A percentile compares a stretch with the other conserved stretches of the same genome.
Conservation (phyloP, 2,113 vertebrate genomes). For the Pomatostomus ruficeps region DNA sequence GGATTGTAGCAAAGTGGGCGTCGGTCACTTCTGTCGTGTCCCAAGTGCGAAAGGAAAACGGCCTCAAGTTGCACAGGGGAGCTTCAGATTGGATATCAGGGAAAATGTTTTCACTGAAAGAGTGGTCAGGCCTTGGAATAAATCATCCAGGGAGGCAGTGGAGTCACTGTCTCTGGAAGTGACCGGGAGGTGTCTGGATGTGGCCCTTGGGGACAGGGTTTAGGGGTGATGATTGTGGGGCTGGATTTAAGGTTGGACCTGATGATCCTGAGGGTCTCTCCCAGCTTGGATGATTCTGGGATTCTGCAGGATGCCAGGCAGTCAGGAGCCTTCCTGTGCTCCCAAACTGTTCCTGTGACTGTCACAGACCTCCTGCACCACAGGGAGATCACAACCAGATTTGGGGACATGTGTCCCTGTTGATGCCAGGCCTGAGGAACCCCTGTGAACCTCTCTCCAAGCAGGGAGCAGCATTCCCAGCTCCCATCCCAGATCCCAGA, state of each 20-base stretch:
- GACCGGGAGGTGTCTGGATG: neutral
- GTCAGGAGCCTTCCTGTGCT: neutral
- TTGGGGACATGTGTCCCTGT: rapidly evolving
- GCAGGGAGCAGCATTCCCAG: neutral
- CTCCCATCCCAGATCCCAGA: neutral
- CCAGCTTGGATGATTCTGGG: too few relatives aligned
- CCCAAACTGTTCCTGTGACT: rapidly evolving
- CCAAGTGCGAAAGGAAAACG: neutral
- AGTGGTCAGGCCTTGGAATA: neutral
- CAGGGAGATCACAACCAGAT: neutral
- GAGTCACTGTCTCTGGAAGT: neutral
- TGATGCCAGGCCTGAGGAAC: neutral
- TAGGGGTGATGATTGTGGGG: neutral
- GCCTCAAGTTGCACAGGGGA: rapidly evolving
- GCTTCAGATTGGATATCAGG: neutral
- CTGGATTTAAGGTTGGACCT: neutral
- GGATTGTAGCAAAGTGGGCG: neutral
- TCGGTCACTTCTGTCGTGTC: rapidly evolving
- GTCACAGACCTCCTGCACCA: neutral
- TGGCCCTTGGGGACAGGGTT: neutral
- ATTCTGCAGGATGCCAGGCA: neutral
- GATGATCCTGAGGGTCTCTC: neutral
- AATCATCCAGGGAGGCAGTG: neutral
- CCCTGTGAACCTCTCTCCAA: neutral
- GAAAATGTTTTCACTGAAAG: neutral